Conservation (phyloP, 2,888 invertebrate genomes). For the Ametastegia equiseti region DNA sequence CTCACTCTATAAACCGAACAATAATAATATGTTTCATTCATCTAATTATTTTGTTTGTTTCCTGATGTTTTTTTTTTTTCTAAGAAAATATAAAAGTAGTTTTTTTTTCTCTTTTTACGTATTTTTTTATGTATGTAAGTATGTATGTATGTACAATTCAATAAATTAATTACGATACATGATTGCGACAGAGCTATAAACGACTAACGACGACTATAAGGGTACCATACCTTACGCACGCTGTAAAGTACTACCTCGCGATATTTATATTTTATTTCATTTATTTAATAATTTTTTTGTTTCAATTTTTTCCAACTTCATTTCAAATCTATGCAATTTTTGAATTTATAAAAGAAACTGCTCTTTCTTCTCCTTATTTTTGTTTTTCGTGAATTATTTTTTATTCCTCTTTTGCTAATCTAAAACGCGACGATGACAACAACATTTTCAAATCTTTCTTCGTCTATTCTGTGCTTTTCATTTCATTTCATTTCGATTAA, state of each 20-base stretch:
- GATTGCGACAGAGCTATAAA: neutral
- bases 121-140: neutral
- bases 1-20: too few species aligned
- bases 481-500: too few species aligned
- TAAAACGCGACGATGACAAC: too few species aligned
- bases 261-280: neutral
- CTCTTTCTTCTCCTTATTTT: neutral
- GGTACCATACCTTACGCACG: too few species aligned
- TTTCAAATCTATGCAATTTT: too few species aligned
- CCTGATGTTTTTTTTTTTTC: slow-evolving; percentile 57
- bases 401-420: too few species aligned
- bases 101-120: neutral
- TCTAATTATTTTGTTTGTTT: slow-evolving; percentile 20
- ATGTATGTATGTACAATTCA: slow-evolving; percentile 70
- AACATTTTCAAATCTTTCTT: too few species aligned
- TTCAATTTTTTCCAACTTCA: neutral
- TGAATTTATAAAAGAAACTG: too few species aligned
- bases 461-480: too few species aligned
- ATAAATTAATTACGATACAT: slow-evolving; percentile 67
- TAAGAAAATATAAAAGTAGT: slow-evolving; percentile 72
- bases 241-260: neutral
- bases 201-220: too few species aligned
- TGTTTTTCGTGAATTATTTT: neutral
- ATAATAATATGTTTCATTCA: slow-evolving; percentile 26
- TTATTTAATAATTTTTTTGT: neutral